Base-by-base conservation (phyloP, 2,888 invertebrate genomes). In the Pristionchus exspectatus region DNA sequence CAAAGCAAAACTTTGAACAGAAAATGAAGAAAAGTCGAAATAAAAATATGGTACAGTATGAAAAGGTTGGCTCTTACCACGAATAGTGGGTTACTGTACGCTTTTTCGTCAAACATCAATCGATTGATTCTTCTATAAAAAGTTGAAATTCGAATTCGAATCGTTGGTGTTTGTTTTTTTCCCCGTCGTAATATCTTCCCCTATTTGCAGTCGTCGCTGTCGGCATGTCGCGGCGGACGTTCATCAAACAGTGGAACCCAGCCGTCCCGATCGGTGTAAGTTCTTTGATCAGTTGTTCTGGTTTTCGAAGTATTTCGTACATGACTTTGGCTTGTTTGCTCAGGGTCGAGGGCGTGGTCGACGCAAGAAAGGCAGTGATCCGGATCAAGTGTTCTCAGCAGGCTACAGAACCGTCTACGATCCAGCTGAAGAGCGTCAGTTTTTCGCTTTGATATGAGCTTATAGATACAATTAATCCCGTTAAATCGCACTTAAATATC, bases 171-270 rank as follows among this genome's bases (percentile, higher is more conserved):
- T 50, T 50, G 44, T 50, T 50, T 50, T 10, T 50, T 50, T 10
- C 9, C 10, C 10, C 4, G 44, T 1, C 10, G 10, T 50, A 50
- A 50, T 50, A 69, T 27, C 14, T 72, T 3, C 59, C 72, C 5
- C 33, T 33, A 0, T 72, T 72, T 33, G 3, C 72, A 72, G 72
- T 33, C 27, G 72, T 27, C 72, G 30, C 72, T 38, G 77, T 21
- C 44, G 18, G 44, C 44, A 86, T 86, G 86, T 86, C 86, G n/a
- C 38, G 86, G 66, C 63, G 86, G 44, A 86, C 86, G n/a, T 86
- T 66, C 66, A 86, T 86, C 63, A 86, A 38, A 44, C 86, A 86
- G 66, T 86, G 86, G 86, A 38, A 86, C 66, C 86, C 86, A 9
- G 56, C 84, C 16, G 86, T 86, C 24, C 66, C 86, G 10, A 86